Evolutionary conservation across 2,888 invertebrate species (phyloP), one percentile per base, ranked within the genome.

Genomic region (Ennomos fuscantarius): DNA sequence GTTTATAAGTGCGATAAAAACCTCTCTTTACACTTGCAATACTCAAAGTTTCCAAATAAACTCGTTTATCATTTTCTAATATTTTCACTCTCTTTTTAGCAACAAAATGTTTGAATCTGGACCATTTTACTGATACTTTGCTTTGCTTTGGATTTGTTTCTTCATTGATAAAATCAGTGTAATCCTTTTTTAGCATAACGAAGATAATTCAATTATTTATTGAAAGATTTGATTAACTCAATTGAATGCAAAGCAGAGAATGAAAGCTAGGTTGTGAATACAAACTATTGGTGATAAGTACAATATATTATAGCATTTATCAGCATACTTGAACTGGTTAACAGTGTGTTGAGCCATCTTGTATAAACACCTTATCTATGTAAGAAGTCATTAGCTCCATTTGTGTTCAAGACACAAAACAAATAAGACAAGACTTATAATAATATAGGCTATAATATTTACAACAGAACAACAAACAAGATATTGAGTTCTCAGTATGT

Each of bases 331-430:
- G 70, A 64, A 65, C 68, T 62, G 55, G 47, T 58, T 48, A 62
- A 58, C 66, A 66, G 63, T 66, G 62, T 72, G 66, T 69, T 66
- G 36, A 40, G 11, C 63, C 62, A 66, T 62, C 53, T 66, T 63
- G 65, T 70, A 68, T 63, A 79, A 79, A 80, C 84, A 86, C 84
- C 80, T 88, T 89, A 89, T 91, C 89, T 73, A 49, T 61, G 54
- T 52, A 72, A 72, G 68, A 75, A 78, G 86, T 88, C 83, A 82
- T 84, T 83, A 81, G 78, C 86, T 77, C 62, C 35, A 33, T 49
- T 49, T 66, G 54, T 72, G 62, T 71, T 74, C 74, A 68, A 76
- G 74, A 68, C 66, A 69, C 61, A 67, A 71, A 69, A 72, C 66
- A 74, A 72, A 73, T 71, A 74, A 70, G 65, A 70, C 69, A 45